Percentiles rank a stretch among this genome's conserved stretches.
phyloP scores from a whole-genome alignment of 2,888 invertebrate species.

The Caenorhabditis sulstoni region DNA sequence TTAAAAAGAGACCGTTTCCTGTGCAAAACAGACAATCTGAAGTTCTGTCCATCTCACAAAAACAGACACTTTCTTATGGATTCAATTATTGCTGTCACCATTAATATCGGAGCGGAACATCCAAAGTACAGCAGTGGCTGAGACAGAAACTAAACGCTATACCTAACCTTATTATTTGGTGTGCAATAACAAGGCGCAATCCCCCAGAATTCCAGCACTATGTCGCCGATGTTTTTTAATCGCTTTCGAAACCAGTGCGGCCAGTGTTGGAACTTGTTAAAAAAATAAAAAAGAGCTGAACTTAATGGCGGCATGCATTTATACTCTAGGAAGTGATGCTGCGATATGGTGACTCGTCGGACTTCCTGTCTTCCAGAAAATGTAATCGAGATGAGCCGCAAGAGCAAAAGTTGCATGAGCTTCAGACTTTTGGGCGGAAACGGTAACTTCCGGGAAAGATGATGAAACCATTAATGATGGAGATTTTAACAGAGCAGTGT shows the following conservation, averaged over 20 bases:
- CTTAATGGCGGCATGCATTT: too few species aligned
- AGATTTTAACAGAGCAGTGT: too few species aligned
- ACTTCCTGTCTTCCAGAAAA: conserved; percentile 6
- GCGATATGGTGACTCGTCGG: conserved; percentile 13
- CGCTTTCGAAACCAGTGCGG: too few species aligned
- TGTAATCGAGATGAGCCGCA: conserved; percentile 19
- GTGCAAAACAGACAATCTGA: too few species aligned
- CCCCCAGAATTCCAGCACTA: too few species aligned
- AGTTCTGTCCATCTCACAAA: too few species aligned
- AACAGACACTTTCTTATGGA: neutral
- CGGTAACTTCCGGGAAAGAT: neutral
- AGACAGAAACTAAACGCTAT: neutral
- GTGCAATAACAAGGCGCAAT: neutral
- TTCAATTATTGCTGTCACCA: conserved; percentile 36
- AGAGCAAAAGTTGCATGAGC: conserved; percentile 13
- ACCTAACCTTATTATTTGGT: conserved; percentile 25
- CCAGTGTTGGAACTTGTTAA: too few species aligned
- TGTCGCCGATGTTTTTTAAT: too few species aligned
- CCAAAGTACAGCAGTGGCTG: conserved; percentile 15
- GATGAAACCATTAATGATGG: too few species aligned
- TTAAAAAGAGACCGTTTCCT: too few species aligned
- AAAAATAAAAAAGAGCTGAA: too few species aligned
- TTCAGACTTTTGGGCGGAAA: neutral
- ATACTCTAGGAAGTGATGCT: conserved; percentile 35
- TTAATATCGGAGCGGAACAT: conserved; percentile 36